phyloP scores from a whole-genome alignment of 2,888 invertebrate species.

The Schrankia costaestrigalis region DNA sequence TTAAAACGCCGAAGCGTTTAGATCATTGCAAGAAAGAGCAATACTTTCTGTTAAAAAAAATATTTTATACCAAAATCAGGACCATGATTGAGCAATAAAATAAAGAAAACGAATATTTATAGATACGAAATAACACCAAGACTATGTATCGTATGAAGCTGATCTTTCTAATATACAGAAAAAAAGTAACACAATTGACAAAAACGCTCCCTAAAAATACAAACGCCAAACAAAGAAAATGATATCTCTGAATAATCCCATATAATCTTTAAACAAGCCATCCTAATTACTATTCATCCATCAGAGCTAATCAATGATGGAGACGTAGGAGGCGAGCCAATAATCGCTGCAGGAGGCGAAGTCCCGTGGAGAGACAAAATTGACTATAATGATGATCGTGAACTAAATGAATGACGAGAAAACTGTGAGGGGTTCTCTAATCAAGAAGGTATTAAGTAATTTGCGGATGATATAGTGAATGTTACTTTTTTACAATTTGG shows the following conservation, averaged over 20 bases:
- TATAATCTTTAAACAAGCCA: constrained; percentile 20
- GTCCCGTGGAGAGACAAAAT: constrained; percentile 33
- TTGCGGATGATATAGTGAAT: constrained; percentile 16
- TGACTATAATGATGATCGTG: constrained; percentile 27
- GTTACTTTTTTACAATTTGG: too few species aligned
- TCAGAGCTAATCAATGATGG: constrained; percentile 29
- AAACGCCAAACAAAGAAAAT: constrained; percentile 1
- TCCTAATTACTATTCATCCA: constrained; percentile 32
- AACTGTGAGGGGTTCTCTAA: constrained; percentile 9
- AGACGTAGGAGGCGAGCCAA: constrained; percentile 26
- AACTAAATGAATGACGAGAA: constrained; percentile 26
- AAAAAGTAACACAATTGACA: too few species aligned
- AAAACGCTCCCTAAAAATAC: too few species aligned
- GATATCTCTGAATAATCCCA: constrained; percentile 10
- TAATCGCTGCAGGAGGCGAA: constrained; percentile 34
- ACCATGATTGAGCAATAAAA: too few species aligned
- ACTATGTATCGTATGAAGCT: too few species aligned
- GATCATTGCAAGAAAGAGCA: too few species aligned
- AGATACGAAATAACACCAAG: too few species aligned
- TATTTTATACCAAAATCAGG: too few species aligned
- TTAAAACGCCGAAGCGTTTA: too few species aligned
- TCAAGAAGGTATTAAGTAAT: constrained; percentile 12
- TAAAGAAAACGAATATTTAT: too few species aligned
- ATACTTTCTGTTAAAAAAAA: too few species aligned
- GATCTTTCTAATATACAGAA: too few species aligned